Conservation (phyloP, 2,797 vertebrate species). For the Thaleichthys pacificus region DNA sequence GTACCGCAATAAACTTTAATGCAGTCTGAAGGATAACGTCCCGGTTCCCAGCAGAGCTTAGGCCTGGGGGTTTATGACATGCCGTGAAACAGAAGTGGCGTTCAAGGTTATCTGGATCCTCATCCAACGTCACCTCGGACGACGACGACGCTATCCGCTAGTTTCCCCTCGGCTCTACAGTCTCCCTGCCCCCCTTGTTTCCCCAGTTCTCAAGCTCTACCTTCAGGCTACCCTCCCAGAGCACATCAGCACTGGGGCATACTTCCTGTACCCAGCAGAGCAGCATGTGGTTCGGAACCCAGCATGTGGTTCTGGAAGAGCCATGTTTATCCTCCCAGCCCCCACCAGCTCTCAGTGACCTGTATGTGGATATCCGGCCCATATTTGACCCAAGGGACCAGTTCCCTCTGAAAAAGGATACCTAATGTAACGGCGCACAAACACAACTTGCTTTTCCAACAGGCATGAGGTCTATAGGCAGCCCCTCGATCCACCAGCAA, state of each 20-base stretch:
- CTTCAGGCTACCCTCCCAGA: conserved; percentile 65
- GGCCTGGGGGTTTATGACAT: conserved; percentile 14
- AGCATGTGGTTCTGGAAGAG: conserved; percentile 90
- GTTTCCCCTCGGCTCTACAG: conserved; percentile 17
- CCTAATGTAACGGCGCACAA: conserved; percentile 95
- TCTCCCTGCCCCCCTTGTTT: conserved; percentile 36
- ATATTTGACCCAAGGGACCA: conserved; percentile 95
- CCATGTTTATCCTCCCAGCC: conserved; percentile 87
- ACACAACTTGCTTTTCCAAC: conserved; percentile 95
- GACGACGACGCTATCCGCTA: conserved; percentile 10
- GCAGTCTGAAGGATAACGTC: conserved; percentile 51
- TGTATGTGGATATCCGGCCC: conserved; percentile 94
- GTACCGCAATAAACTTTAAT: conserved; percentile 58
- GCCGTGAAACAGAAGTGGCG: conserved; percentile 3
- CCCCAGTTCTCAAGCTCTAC: conserved; percentile 44
- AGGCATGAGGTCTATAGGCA: conserved; percentile 90
- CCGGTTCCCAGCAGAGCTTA: conserved; percentile 36
- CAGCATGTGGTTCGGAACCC: conserved; percentile 61
- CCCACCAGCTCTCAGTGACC: conserved; percentile 90
- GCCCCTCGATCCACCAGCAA: conserved; percentile 75
- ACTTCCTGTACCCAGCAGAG: conserved; percentile 81
- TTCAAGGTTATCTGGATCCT: conserved; percentile 21
- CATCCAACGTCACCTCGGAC: conserved; percentile 36
- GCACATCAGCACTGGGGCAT: conserved; percentile 75
- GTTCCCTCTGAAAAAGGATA: conserved; percentile 98